Evolutionary conservation across 1,140 invertebrate genomes (phyloP).

Genomic region (Sminthurinus signatus): DNA sequence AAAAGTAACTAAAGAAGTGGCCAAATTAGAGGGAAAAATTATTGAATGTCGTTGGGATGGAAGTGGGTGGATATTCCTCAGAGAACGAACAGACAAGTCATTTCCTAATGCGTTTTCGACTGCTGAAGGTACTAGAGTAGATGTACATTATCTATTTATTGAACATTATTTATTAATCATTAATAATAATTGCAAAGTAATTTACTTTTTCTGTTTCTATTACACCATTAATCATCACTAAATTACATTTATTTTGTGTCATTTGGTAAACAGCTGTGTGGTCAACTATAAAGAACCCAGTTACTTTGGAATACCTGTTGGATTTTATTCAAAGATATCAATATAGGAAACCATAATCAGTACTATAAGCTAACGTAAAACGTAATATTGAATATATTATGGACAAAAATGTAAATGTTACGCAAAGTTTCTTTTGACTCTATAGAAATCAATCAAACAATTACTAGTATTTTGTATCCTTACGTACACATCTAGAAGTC

Average conservation of each 20-base stretch:
- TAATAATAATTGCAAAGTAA: background rate
- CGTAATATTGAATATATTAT: too few relatives aligned
- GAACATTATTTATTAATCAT: background rate
- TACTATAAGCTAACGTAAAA: background rate
- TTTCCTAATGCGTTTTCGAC: conserved; percentile 85
- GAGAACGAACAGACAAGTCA: conserved; percentile 93
- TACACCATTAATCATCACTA: conserved; percentile 7
- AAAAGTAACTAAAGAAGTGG: conserved; percentile 61
- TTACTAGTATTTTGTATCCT: too few relatives aligned
- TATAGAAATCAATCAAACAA: too few relatives aligned
- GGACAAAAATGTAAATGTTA: too few relatives aligned
- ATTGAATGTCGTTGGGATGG: conserved; percentile 78
- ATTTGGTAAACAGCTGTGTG: conserved; percentile 47
- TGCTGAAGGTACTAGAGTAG: conserved; percentile 57
- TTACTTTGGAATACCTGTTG: conserved; percentile 71
- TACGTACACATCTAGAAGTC: too few relatives aligned
- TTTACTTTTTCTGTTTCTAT: background rate
- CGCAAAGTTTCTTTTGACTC: too few relatives aligned
- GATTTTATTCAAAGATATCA: conserved; percentile 60
- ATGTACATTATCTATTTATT: background rate
- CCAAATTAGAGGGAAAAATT: conserved; percentile 83
- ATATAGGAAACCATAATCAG: conserved; percentile 36
- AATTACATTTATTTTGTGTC: conserved; percentile 13
- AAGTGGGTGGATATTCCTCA: conserved; percentile 85
- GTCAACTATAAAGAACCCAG: conserved; percentile 60